Percentiles rank a stretch among this genome's conserved stretches.
Conservation (phyloP, 2,797 vertebrate genomes). For the Sebastiscus albofasciatus region DNA sequence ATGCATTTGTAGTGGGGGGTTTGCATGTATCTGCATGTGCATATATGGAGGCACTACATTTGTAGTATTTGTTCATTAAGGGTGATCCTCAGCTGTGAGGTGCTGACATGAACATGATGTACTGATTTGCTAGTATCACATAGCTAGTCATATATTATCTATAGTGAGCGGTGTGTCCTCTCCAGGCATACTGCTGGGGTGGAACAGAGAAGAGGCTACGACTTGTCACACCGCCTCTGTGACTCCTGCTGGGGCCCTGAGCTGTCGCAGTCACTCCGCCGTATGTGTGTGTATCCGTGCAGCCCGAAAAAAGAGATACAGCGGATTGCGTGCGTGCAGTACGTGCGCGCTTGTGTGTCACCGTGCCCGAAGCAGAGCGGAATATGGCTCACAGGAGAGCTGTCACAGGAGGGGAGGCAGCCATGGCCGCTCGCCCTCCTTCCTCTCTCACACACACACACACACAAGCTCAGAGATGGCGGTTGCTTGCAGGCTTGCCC, state of each 20-base stretch:
- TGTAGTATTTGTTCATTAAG: conserved; percentile 11
- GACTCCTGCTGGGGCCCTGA: conserved; percentile 60
- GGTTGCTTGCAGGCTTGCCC: neutral
- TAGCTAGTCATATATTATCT: conserved; percentile 42
- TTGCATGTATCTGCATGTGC: neutral
- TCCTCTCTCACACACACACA: neutral
- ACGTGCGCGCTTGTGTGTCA: conserved; percentile 50
- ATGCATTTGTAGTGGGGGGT: neutral
- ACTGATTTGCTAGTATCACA: conserved; percentile 38
- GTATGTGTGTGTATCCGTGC: conserved; percentile 16
- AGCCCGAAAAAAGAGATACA: conserved; percentile 14
- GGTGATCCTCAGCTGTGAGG: conserved; percentile 15
- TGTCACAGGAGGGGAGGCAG: conserved; percentile 64
- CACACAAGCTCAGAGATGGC: neutral
- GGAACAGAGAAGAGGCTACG: conserved; percentile 47
- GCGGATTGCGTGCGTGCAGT: neutral
- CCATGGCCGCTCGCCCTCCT: conserved; percentile 35
- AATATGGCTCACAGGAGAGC: conserved; percentile 66
- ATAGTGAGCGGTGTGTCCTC: conserved; percentile 52
- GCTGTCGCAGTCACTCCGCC: conserved; percentile 43
- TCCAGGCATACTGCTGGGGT: conserved; percentile 49
- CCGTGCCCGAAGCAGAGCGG: conserved; percentile 44
- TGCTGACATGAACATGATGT: conserved; percentile 42
- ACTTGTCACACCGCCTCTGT: conserved; percentile 57
- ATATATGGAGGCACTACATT: neutral